A percentile compares a stretch with the other conserved stretches of the same genome.
phyloP scores from a whole-genome alignment of 2,888 invertebrate genomes.

The Harpalus rubripes region DNA sequence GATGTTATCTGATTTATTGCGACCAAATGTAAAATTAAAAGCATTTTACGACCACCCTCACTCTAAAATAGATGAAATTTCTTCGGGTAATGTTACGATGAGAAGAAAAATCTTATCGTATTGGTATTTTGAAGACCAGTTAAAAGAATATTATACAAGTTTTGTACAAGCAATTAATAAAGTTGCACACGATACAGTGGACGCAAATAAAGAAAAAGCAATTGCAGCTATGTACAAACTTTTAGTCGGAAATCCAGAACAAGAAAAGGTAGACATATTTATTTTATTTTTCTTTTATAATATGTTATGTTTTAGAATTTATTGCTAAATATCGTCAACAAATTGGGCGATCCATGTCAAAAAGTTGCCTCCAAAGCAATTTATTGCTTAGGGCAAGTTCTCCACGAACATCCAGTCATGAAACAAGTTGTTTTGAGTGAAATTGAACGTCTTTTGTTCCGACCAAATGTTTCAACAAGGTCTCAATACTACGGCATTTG shows the following conservation, averaged over 20 bases:
- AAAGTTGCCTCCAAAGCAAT: conserved; percentile 94
- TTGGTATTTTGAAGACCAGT: conserved; percentile 94
- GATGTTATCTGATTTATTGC: conserved; percentile 85
- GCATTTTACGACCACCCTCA: conserved; percentile 84
- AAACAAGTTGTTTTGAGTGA: conserved; percentile 92
- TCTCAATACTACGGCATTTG: conserved; percentile 97
- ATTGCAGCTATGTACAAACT: conserved; percentile 87
- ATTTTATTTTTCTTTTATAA: background rate
- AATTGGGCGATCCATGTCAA: conserved; percentile 95
- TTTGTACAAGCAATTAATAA: conserved; percentile 87
- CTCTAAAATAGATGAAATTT: conserved; percentile 79
- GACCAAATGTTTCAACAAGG: conserved; percentile 88
- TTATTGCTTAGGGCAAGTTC: conserved; percentile 89
- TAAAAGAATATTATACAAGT: conserved; percentile 84
- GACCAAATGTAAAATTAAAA: conserved; percentile 83
- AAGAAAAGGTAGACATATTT: conserved; percentile 84
- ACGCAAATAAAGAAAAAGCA: conserved; percentile 89
- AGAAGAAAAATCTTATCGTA: conserved; percentile 83
- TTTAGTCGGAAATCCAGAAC: conserved; percentile 88
- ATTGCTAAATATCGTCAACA: conserved; percentile 91
- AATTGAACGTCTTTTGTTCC: conserved; percentile 93
- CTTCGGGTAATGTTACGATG: conserved; percentile 83
- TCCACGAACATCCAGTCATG: conserved; percentile 94
- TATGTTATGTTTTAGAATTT: conserved; percentile 80
- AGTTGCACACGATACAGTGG: conserved; percentile 88